phyloP scores from a whole-genome alignment of 2,113 vertebrate genomes.

The Melanocharis versteri region DNA sequence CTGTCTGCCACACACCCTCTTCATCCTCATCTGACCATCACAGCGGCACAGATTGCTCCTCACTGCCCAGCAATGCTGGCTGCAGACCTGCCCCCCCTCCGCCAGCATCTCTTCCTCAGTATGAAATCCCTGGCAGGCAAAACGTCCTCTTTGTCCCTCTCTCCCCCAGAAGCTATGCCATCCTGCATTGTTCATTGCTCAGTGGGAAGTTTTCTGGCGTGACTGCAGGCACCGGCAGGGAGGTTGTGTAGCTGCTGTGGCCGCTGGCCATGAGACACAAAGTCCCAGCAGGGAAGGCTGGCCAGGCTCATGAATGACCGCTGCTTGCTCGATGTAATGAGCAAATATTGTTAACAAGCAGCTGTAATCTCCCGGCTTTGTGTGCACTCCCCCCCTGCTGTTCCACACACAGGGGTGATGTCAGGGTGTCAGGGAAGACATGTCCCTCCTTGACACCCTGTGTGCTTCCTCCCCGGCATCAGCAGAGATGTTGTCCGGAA shows the following conservation, averaged over 20 bases:
- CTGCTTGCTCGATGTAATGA: background rate
- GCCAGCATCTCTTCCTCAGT: background rate
- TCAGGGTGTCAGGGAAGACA: background rate
- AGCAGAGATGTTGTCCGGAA: background rate
- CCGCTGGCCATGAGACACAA: background rate
- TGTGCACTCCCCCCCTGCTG: background rate
- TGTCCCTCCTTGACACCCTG: background rate
- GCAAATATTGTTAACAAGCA: conserved; percentile 7
- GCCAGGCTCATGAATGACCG: background rate
- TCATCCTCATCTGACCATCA: background rate
- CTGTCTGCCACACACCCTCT: background rate
- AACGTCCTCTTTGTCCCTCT: background rate
- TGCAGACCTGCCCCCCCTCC: background rate
- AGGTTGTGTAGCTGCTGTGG: background rate
- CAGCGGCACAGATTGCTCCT: background rate
- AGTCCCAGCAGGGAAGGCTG: background rate
- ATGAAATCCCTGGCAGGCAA: background rate
- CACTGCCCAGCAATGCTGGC: background rate
- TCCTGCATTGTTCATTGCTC: background rate
- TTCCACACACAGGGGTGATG: background rate
- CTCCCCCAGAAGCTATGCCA: background rate
- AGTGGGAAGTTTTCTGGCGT: background rate
- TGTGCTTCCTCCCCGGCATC: rapidly evolving
- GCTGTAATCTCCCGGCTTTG: background rate
- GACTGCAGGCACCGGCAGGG: background rate